Evolutionary conservation across 2,797 vertebrate genomes (phyloP).

Genomic region (Pipistrellus nathusii): DNA sequence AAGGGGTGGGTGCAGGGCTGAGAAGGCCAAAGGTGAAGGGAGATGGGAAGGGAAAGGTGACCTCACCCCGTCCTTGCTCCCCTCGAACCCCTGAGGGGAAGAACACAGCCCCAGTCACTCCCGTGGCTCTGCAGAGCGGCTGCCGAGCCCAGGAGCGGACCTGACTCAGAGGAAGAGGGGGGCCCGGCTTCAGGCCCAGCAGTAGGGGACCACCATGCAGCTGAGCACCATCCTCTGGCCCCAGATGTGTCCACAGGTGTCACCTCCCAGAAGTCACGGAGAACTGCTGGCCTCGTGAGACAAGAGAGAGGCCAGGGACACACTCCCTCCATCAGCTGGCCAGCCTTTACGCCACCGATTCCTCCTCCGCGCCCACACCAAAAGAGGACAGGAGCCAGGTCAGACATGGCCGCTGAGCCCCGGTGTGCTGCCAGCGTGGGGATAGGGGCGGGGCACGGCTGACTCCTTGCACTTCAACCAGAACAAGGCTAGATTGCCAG

Average conservation of each 20-base stretch:
- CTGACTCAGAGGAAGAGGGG: not conserved
- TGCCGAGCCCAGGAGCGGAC: not conserved
- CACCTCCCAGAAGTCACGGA: not conserved
- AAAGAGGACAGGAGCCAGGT: not conserved
- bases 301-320: not conserved
- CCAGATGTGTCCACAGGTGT: not conserved
- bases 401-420: not conserved
- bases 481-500: not conserved
- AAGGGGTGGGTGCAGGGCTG: not conserved
- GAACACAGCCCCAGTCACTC: not conserved
- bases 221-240: not conserved
- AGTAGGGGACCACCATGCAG: too few species aligned
- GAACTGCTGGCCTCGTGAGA: not conserved
- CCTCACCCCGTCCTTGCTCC: not conserved
- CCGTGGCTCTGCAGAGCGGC: not conserved
- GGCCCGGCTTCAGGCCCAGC: not conserved
- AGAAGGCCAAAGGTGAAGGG: not conserved
- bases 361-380: not conserved
- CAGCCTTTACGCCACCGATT: not conserved
- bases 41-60: not conserved
- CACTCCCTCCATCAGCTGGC: not conserved
- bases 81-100: not conserved
- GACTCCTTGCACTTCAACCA: not conserved
- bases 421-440: not conserved
- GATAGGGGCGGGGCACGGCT: not conserved